These are phyloP conservation scores for Drosophila peninsularis DNA, from an alignment of 2,888 invertebrate genomes.

Conservation along the genomic window DNA sequence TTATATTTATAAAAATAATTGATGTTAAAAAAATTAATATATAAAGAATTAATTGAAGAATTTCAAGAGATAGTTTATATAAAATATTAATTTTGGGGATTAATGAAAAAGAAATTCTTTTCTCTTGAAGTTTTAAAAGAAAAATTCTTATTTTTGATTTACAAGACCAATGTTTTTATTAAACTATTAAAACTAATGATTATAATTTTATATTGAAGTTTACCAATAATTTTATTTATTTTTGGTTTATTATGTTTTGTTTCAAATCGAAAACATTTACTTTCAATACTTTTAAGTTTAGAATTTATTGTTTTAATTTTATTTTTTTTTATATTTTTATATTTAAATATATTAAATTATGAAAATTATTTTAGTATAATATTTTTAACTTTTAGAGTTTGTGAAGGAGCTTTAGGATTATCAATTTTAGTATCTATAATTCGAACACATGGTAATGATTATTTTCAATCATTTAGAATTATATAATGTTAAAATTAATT, in stretches of 20 bases:
- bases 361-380: not conserved
- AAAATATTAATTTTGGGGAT: slow-evolving; percentile 90
- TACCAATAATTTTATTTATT: slow-evolving; percentile 86
- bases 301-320: not conserved
- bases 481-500: not conserved
- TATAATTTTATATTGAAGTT: slow-evolving; percentile 84
- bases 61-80: slow-evolving; percentile 59
- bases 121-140: slow-evolving; percentile 88
- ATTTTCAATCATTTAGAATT: slow-evolving; percentile 1
- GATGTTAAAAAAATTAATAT: not conserved
- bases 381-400: slow-evolving; percentile 62
- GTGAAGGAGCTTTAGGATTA: not conserved
- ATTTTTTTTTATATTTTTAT: not conserved
- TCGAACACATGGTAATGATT: not conserved
- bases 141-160: slow-evolving; percentile 87
- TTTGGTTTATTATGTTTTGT: slow-evolving; percentile 86
- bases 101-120: slow-evolving; percentile 86
- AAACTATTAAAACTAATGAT: slow-evolving; percentile 88
- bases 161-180: slow-evolving; percentile 89
- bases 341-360: not conserved
- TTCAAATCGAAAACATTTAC: slow-evolving; percentile 80
- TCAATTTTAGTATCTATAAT: not conserved
- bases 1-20: not conserved
- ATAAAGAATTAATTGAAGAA: not conserved
- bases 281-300: not conserved